These are phyloP conservation scores for Paracyclopina nana DNA, from an alignment of 1,140 invertebrate species.

Conservation along the genomic window DNA sequence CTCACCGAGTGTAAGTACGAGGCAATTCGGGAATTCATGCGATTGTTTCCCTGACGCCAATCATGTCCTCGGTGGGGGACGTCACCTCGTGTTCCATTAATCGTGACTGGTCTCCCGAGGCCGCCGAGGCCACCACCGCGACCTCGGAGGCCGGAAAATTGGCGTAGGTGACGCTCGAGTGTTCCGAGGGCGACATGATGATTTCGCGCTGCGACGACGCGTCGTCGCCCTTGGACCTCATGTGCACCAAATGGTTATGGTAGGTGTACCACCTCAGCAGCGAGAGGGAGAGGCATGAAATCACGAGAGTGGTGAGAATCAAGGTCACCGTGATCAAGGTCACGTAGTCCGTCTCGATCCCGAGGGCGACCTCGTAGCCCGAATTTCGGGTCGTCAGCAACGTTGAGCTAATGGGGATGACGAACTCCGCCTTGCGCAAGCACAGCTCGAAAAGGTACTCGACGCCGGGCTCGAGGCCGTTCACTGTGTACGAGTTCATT, in stretches of 20 bases:
- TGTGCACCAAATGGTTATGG: too few relatives aligned
- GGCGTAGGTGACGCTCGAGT: background rate
- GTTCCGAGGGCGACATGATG: constrained; percentile 8
- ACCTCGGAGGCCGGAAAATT: background rate
- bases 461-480: constrained; percentile 19
- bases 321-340: background rate
- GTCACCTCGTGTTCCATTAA: constrained; percentile 6
- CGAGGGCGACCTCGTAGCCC: constrained; percentile 19
- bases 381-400: constrained; percentile 18
- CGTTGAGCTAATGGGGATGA: constrained; percentile 18
- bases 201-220: constrained; percentile 1
- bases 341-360: constrained; percentile 19
- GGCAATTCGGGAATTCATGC: too few relatives aligned
- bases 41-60: too few relatives aligned
- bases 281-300: background rate
- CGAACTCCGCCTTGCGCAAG: constrained; percentile 18
- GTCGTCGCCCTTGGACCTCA: constrained; percentile 1
- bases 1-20: too few relatives aligned
- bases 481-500: constrained; percentile 21
- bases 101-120: constrained; percentile 2
- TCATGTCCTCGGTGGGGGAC: constrained; percentile 5
- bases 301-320: background rate
- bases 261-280: background rate
- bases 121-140: background rate
- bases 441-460: constrained; percentile 19